phyloP scores from a whole-genome alignment of 2,113 vertebrate species.

The Phyllostomus discolor region DNA sequence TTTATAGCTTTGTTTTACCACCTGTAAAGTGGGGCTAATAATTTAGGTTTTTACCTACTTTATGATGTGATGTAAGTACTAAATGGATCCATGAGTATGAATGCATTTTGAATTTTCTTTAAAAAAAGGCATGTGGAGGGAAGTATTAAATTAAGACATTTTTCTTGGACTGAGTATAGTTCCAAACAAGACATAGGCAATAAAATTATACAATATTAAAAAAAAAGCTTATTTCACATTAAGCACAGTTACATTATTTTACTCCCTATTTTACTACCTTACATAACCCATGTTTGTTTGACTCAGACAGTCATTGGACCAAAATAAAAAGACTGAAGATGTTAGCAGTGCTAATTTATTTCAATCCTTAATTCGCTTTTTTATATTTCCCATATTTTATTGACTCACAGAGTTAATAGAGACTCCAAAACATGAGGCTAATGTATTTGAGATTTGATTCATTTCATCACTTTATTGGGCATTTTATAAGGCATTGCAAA shows the following conservation, averaged over 20 bases:
- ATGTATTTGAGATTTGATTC: slow-evolving; percentile 33
- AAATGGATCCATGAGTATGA: background rate
- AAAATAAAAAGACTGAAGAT: background rate
- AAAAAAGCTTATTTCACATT: background rate
- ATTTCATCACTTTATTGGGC: slow-evolving; percentile 2
- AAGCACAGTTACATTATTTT: background rate
- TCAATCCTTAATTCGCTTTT: background rate
- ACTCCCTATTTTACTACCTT: background rate
- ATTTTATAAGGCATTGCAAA: slow-evolving; percentile 6
- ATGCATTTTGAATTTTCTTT: background rate
- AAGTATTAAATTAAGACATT: background rate
- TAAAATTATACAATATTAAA: slow-evolving; percentile 4
- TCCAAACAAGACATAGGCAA: background rate
- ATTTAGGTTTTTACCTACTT: background rate
- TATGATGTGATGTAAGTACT: background rate
- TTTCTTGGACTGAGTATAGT: background rate
- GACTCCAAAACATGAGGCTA: background rate
- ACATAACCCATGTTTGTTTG: background rate
- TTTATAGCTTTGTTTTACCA: background rate
- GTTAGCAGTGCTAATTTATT: slow-evolving; percentile 5
- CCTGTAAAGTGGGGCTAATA: background rate
- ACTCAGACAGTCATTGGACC: background rate
- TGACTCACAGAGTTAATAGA: slow-evolving; percentile 5
- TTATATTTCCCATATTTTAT: background rate
- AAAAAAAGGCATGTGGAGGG: background rate